Percentiles rank a stretch among this genome's conserved stretches.
Evolutionary conservation across 1,140 invertebrate species (phyloP).

Genomic region (Formica exsecta): DNA sequence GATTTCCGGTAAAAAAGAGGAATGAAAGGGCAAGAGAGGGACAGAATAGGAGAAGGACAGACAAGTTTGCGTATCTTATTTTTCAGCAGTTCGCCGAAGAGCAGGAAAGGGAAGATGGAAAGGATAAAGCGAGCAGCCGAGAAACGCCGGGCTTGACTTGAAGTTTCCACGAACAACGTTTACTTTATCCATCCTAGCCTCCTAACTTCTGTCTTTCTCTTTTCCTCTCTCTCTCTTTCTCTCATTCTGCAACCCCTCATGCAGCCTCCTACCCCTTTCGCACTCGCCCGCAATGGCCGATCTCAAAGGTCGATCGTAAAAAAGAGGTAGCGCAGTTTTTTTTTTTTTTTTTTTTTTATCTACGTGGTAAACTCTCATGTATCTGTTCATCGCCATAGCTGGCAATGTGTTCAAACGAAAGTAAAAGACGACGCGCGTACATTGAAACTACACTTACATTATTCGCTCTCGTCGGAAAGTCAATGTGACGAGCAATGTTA

Average conservation of each 20-base stretch:
- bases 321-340: slow-evolving; percentile 9
- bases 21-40: neutral
- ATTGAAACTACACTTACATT: slow-evolving; percentile 15
- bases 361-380: slow-evolving; percentile 31
- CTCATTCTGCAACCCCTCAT: neutral
- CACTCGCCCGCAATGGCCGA: slow-evolving; percentile 45
- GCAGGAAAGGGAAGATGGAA: slow-evolving; percentile 53
- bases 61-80: slow-evolving; percentile 64
- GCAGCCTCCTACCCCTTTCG: neutral
- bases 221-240: neutral
- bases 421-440: slow-evolving; percentile 32
- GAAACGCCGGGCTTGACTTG: slow-evolving; percentile 54
- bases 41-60: slow-evolving; percentile 23
- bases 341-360: neutral
- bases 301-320: slow-evolving; percentile 61
- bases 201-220: slow-evolving; percentile 1
- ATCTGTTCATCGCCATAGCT: slow-evolving; percentile 43
- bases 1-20: slow-evolving; percentile 27
- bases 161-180: slow-evolving; percentile 63
- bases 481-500: slow-evolving; percentile 18
- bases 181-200: slow-evolving; percentile 53
- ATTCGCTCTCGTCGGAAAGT: slow-evolving; percentile 18
- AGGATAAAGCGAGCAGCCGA: slow-evolving; percentile 61
- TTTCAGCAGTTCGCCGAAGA: slow-evolving; percentile 58
- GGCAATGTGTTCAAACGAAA: slow-evolving; percentile 22